Evolutionary conservation across 2,113 vertebrate genomes (phyloP).

Genomic region (Xenus cinereus): DNA sequence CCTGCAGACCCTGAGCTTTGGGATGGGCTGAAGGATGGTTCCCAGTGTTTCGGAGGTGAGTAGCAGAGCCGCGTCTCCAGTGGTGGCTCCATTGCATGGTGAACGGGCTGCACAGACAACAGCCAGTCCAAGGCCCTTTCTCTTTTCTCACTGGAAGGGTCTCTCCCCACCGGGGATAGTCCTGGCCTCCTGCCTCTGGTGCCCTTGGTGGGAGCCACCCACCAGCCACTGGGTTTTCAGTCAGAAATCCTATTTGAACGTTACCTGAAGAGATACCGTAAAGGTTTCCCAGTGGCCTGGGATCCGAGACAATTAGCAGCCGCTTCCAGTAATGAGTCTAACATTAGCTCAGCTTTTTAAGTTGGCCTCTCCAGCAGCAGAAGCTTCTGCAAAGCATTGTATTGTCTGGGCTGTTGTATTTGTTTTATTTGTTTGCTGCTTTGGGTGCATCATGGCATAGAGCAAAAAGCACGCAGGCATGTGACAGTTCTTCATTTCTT

Average conservation of each 20-base stretch:
- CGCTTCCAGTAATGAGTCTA: neutral
- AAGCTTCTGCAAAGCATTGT: neutral
- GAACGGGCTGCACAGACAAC: neutral
- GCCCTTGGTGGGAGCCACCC: neutral
- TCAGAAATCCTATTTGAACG: neutral
- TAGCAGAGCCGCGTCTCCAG: rapidly evolving
- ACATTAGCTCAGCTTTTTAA: neutral
- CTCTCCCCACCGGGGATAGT: rapidly evolving
- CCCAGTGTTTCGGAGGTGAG: neutral
- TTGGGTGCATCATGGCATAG: neutral
- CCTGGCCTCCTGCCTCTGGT: neutral
- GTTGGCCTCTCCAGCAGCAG: neutral
- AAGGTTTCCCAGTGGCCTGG: neutral
- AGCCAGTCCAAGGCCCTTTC: neutral
- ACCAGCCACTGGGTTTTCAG: neutral
- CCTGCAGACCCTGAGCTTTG: neutral
- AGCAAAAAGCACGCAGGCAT: neutral
- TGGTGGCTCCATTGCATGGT: neutral
- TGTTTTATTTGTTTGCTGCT: neutral
- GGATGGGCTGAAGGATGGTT: neutral
- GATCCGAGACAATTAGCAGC: neutral
- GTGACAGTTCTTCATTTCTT: neutral
- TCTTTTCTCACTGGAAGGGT: neutral
- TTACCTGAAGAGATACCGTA: neutral
- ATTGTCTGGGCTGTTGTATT: neutral